Evolutionary conservation across 2,797 vertebrate species (phyloP).

Genomic region (Cynodonichthys magdalenae): DNA sequence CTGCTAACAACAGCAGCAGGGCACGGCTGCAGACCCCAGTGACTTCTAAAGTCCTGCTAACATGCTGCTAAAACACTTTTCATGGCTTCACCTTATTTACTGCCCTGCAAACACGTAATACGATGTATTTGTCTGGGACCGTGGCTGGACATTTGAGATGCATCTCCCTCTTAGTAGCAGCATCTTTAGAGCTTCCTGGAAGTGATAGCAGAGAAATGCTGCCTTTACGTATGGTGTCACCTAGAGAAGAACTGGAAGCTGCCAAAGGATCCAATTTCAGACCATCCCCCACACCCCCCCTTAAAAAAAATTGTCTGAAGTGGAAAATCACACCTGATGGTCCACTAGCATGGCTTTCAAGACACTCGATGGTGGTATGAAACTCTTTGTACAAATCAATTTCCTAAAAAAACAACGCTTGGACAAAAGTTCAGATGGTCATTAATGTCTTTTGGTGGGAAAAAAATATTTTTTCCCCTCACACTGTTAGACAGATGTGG

Average conservation of each 20-base stretch:
- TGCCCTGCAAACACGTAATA: constrained; percentile 4
- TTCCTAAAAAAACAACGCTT: constrained; percentile 47
- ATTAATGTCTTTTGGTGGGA: constrained; percentile 48
- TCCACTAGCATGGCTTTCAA: constrained; percentile 65
- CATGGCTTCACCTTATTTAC: constrained; percentile 26
- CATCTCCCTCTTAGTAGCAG: constrained; percentile 26
- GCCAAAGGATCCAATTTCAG: constrained; percentile 66
- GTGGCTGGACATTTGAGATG: background rate
- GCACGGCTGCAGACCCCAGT: constrained; percentile 27
- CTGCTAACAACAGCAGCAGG: constrained; percentile 54
- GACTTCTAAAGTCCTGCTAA: constrained; percentile 32
- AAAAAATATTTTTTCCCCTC: constrained; percentile 28
- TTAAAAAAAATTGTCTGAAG: constrained; percentile 67
- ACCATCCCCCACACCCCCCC: constrained; percentile 50
- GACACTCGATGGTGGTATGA: constrained; percentile 55
- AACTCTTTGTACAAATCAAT: constrained; percentile 70
- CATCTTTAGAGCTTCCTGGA: constrained; percentile 43
- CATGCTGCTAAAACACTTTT: constrained; percentile 23
- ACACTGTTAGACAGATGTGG: constrained; percentile 48
- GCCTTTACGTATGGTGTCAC: constrained; percentile 50
- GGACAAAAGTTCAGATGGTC: constrained; percentile 51
- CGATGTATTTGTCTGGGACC: constrained; percentile 1
- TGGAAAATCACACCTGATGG: constrained; percentile 75
- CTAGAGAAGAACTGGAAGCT: constrained; percentile 51
- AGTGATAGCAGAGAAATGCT: constrained; percentile 35